These are phyloP conservation scores for Brassicogethes aeneus DNA, from an alignment of 2,888 invertebrate genomes.

Conservation along the genomic window DNA sequence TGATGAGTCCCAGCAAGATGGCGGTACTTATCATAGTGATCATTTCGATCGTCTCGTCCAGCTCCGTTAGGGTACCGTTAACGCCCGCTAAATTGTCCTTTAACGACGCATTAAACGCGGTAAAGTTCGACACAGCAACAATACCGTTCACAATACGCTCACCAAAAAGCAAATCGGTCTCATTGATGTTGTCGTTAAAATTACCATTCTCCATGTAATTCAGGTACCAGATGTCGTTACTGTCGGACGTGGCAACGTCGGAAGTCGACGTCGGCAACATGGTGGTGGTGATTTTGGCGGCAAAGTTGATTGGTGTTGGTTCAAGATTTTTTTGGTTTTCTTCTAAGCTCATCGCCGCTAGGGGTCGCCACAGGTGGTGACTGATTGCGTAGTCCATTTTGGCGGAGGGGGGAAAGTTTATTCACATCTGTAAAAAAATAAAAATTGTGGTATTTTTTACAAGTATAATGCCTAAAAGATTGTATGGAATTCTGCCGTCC, in stretches of 20 bases:
- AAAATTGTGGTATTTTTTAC: no score
- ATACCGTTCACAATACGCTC: constrained; percentile 8
- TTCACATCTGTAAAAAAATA: no score
- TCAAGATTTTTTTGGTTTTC: constrained; percentile 17
- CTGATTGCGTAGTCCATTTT: constrained; percentile 24
- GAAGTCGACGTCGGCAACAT: constrained; percentile 8
- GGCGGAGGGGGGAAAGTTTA: not conserved
- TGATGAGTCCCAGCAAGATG: constrained; percentile 49
- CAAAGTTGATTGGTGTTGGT: constrained; percentile 6
- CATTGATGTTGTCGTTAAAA: constrained; percentile 9
- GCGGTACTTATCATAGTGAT: constrained; percentile 55
- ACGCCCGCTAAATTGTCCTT: constrained; percentile 28
- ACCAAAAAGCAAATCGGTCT: constrained; percentile 15
- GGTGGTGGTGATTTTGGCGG: constrained; percentile 10
- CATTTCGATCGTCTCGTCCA: constrained; percentile 36
- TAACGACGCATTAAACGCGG: no score
- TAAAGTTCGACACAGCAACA: constrained; percentile 12
- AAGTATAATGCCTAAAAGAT: no score
- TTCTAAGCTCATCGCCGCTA: constrained; percentile 26
- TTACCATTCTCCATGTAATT: no score
- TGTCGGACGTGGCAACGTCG: constrained; percentile 19
- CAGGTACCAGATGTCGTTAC: constrained; percentile 29
- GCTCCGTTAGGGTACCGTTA: constrained; percentile 33
- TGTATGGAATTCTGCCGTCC: no score
- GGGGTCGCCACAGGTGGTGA: constrained; percentile 29